Evolutionary conservation across 2,888 invertebrate genomes (phyloP).

Genomic region (Heteropelma amictum): DNA sequence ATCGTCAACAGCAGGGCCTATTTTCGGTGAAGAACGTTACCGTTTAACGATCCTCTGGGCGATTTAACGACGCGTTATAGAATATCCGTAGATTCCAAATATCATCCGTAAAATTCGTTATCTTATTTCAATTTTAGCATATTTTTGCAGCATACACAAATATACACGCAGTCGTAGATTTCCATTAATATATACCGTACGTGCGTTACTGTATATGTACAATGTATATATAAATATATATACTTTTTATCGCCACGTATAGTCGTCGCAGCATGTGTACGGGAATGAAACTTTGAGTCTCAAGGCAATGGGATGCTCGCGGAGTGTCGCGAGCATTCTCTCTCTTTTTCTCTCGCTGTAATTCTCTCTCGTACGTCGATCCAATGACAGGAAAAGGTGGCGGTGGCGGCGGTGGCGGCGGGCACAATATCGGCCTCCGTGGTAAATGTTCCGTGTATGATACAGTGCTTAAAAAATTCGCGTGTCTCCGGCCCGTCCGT

Average conservation of each 20-base stretch:
- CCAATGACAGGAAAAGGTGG: conserved; percentile 52
- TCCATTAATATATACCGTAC: too few relatives aligned
- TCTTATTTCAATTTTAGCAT: conserved; percentile 15
- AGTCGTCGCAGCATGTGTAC: neutral
- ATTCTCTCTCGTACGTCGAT: conserved; percentile 30
- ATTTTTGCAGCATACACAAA: neutral
- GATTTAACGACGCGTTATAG: neutral
- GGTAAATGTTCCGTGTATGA: conserved; percentile 8
- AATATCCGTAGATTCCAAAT: conserved; percentile 7
- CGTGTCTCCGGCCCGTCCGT: conserved; percentile 27
- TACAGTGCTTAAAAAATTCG: conserved; percentile 27
- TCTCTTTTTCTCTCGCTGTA: conserved; percentile 17
- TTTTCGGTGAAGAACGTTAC: neutral
- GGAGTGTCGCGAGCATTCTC: neutral
- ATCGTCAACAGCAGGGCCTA: neutral
- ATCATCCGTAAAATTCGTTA: conserved; percentile 1
- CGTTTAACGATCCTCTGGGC: neutral
- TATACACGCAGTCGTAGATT: too few relatives aligned
- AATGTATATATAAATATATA: neutral
- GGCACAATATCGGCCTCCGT: neutral
- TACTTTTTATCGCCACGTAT: neutral
- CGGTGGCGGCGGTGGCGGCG: too few relatives aligned
- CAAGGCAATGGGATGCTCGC: conserved; percentile 37
- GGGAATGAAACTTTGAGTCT: conserved; percentile 32
- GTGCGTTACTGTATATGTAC: neutral